Evolutionary conservation across 2,888 invertebrate genomes (phyloP), one percentile per base, ranked within the genome.

Genomic region (Drosophila phalerata): DNA sequence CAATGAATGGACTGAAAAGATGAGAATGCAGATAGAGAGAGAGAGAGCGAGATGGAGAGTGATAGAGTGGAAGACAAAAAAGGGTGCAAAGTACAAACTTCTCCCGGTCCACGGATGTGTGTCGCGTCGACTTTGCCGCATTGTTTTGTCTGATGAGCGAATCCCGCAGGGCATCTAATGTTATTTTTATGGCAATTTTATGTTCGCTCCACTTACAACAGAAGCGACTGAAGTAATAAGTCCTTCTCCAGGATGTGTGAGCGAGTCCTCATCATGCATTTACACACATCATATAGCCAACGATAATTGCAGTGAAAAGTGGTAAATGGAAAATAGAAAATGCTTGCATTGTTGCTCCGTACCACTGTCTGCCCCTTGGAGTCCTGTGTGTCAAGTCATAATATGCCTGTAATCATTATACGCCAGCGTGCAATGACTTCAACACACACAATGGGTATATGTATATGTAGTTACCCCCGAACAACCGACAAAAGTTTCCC

Each of bases 351-450:
- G 74, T 76, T 69, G 49, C 9, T 61, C n/a, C 19, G 10, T 48
- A 3, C 8, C 22, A 13, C 37, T 38, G 11, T 32, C 15, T 19
- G 22, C 15, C 53, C 49, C 66, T 67, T 57, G 43, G 63, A 64
- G 70, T 75, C 66, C 34, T 66, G 49, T 75, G 66, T 73, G 78
- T 63, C 77, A 75, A 76, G 83, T 81, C 68, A 77, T 77, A 83
- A 81, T 76, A 81, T 73, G 82, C 73, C 75, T 73, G 69, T 78
- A 80, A 81, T 81, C 75, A 82, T 83, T 83, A 81, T 53, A 69
- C 67, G 62, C 56, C 73, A 79, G 79, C 76, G 83, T 81, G 63
- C 83, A 81, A 83, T 83, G 82, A 82, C 82, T 83, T 71, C 22
- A 13, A 43, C 48, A 62, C 30, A 37, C 22, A 34, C 51, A 56